A percentile compares a stretch with the other conserved stretches of the same genome.
These are phyloP conservation scores for Scarus forsteni DNA, from an alignment of 2,797 vertebrate species.

Conservation along the genomic window DNA sequence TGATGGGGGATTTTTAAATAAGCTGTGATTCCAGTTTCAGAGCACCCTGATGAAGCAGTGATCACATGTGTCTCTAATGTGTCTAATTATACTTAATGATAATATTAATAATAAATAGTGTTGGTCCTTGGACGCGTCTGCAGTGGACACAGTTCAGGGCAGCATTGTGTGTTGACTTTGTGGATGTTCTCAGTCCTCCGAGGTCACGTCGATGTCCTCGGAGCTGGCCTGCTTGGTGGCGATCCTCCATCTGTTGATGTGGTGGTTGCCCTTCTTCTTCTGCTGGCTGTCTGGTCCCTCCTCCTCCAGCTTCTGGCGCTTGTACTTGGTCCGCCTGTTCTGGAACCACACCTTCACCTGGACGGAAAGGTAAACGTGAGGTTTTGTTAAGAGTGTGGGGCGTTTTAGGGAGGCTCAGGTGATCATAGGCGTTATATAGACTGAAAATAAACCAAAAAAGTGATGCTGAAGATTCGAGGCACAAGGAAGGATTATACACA, in stretches of 20 bases:
- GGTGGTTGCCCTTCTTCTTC: conserved; percentile 98
- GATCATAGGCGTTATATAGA: no score
- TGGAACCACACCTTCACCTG: conserved; percentile 99
- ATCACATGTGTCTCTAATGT: conserved; percentile 67
- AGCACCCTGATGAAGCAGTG: conserved; percentile 36
- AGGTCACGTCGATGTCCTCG: conserved; percentile 98
- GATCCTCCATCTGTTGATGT: conserved; percentile 97
- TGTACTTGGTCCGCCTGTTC: conserved; percentile 98
- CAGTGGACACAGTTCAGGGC: conserved; percentile 21
- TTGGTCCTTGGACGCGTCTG: conserved; percentile 72
- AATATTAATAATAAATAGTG: conserved; percentile 87
- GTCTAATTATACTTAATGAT: conserved; percentile 75
- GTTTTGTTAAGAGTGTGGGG: not conserved
- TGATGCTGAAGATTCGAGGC: no score
- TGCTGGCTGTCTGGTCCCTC: conserved; percentile 95
- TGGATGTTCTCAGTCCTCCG: conserved; percentile 87
- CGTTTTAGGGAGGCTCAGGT: no score
- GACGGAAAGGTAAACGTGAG: not conserved
- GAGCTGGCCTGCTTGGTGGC: conserved; percentile 95
- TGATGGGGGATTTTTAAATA: conserved; percentile 40
- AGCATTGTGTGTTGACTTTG: conserved; percentile 1
- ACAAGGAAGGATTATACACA: no score
- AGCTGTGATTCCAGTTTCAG: conserved; percentile 29
- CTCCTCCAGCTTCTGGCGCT: conserved; percentile 98
- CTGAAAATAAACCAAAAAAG: no score